Evolutionary conservation across 2,888 invertebrate genomes (phyloP).

Genomic region (Chrysolina oricalcia): DNA sequence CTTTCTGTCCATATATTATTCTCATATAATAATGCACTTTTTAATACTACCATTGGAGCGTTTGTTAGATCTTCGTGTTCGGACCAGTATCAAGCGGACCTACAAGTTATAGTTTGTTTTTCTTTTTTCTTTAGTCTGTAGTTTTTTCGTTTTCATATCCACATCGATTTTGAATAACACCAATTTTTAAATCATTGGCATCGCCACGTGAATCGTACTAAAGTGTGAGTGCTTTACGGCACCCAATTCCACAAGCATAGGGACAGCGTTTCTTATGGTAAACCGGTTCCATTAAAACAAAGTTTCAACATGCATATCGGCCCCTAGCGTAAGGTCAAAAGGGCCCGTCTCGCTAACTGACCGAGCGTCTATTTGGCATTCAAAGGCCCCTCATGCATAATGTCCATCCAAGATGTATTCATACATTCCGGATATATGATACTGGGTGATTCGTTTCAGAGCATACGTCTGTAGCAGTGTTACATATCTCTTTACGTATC

Average conservation of each 20-base stretch:
- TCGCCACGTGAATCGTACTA: conserved; percentile 21
- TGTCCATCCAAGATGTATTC: conserved; percentile 49
- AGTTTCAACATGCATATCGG: conserved; percentile 46
- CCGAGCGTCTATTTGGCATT: conserved; percentile 48
- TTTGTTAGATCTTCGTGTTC: too few species aligned
- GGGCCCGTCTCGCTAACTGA: conserved; percentile 47
- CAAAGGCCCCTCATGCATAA: conserved; percentile 21
- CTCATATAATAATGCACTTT: too few species aligned
- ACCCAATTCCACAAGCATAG: conserved; percentile 10
- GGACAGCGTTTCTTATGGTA: conserved; percentile 49
- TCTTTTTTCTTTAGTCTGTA: background rate
- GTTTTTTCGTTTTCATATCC: background rate
- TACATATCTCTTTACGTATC: too few species aligned
- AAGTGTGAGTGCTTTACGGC: conserved; percentile 20
- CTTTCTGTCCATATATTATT: too few species aligned
- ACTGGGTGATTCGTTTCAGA: background rate
- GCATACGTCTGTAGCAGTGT: too few species aligned
- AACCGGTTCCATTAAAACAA: conserved; percentile 49
- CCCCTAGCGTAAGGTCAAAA: conserved; percentile 37
- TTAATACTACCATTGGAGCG: too few species aligned
- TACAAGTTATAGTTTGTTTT: background rate
- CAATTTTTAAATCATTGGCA: conserved; percentile 14
- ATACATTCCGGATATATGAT: conserved; percentile 49
- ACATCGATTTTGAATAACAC: background rate
- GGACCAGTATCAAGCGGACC: too few species aligned